phyloP scores from a whole-genome alignment of 2,888 invertebrate species.

The Cacoxenus indagator region DNA sequence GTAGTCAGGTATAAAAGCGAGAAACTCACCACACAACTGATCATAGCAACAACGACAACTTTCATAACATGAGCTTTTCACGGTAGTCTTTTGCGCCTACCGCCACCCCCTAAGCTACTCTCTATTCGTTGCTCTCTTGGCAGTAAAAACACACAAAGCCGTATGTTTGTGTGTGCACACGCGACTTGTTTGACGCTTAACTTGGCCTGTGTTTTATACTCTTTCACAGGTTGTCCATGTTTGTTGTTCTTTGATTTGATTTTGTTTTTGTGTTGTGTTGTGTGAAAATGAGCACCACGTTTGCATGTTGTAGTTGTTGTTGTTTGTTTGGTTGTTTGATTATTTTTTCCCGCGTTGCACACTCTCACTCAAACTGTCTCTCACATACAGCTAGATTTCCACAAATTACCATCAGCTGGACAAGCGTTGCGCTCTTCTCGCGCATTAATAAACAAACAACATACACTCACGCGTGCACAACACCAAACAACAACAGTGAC shows the following conservation, averaged over 20 bases:
- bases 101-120: background rate
- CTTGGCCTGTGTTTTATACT: background rate
- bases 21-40: conserved; percentile 10
- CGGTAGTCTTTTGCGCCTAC: background rate
- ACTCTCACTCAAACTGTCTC: background rate
- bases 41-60: background rate
- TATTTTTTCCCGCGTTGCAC: background rate
- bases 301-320: background rate
- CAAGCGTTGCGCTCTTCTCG: background rate
- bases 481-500: background rate
- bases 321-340: conserved; percentile 24
- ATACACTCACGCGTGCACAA: background rate
- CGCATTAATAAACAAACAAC: background rate
- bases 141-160: background rate
- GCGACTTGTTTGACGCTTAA: background rate
- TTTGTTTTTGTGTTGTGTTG: background rate
- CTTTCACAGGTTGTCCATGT: too few species aligned
- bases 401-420: conserved; percentile 9
- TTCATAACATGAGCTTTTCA: conserved; percentile 13
- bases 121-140: background rate
- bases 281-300: too few species aligned
- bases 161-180: background rate
- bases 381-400: background rate
- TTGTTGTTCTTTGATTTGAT: background rate
- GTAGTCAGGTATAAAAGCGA: background rate